These are phyloP conservation scores for Clarias gariepinus DNA, from an alignment of 2,113 vertebrate species.

Conservation along the genomic window DNA sequence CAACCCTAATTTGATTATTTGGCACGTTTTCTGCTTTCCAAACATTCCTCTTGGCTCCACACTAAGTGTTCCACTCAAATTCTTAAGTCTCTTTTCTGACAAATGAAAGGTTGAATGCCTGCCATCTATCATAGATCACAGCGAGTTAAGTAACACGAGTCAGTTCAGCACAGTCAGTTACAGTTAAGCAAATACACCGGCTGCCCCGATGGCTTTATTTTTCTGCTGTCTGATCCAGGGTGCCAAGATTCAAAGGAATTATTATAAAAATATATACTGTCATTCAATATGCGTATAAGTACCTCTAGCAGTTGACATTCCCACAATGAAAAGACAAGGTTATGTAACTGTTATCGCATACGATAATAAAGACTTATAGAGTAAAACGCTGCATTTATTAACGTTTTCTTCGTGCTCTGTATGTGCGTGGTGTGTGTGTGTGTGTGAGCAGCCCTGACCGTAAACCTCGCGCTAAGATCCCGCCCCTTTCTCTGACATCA, in stretches of 20 bases:
- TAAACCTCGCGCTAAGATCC: neutral
- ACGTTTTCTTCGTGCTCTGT: neutral
- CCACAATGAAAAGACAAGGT: neutral
- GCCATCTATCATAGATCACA: neutral
- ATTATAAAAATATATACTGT: neutral
- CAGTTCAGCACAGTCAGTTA: neutral
- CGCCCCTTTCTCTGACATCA: constrained; percentile 38
- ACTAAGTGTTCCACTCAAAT: neutral
- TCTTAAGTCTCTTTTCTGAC: neutral
- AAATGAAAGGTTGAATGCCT: neutral
- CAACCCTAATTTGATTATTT: neutral
- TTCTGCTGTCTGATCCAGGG: neutral
- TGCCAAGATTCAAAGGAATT: neutral
- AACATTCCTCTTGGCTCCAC: neutral
- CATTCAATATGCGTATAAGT: neutral
- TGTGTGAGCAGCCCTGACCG: neutral
- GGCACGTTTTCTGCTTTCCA: neutral
- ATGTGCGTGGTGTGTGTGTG: neutral
- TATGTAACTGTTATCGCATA: neutral
- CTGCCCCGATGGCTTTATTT: neutral
- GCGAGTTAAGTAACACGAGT: neutral
- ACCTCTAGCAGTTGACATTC: neutral
- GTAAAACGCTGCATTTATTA: neutral
- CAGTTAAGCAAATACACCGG: neutral
- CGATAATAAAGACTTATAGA: neutral